A percentile compares a stretch with the other conserved stretches of the same genome.
Evolutionary conservation across 2,797 vertebrate genomes (phyloP).

Genomic region (Fringilla coelebs): DNA sequence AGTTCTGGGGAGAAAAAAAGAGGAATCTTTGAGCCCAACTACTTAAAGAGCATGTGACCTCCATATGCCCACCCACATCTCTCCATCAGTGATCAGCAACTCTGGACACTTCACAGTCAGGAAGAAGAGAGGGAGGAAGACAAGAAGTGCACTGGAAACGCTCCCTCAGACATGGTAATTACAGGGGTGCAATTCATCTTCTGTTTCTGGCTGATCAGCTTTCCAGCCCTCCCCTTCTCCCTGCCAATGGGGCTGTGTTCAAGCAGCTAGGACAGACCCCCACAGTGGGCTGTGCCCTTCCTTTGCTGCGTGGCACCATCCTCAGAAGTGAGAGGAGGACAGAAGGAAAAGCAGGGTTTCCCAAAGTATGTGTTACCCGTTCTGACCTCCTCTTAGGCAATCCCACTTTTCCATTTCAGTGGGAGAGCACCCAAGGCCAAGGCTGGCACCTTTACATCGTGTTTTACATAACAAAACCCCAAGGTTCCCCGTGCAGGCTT

Average conservation of each 20-base stretch:
- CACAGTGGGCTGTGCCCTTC: accelerated
- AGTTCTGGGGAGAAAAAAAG: neutral
- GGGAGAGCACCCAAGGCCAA: neutral
- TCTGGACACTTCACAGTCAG: neutral
- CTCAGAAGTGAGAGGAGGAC: accelerated
- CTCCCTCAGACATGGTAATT: neutral
- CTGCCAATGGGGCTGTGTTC: neutral
- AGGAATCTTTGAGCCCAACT: neutral
- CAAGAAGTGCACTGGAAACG: neutral
- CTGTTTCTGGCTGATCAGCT: neutral
- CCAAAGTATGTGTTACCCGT: accelerated
- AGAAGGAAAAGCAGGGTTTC: neutral
- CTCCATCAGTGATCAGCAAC: neutral
- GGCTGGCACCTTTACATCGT: neutral
- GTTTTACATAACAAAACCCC: accelerated
- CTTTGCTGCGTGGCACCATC: neutral
- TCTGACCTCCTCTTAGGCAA: neutral
- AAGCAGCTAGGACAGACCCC: neutral
- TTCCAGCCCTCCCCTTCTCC: neutral
- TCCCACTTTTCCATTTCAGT: neutral
- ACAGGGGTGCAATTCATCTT: neutral
- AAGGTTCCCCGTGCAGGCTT: accelerated
- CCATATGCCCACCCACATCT: neutral
- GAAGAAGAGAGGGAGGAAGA: neutral
- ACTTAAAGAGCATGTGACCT: neutral